Base-by-base conservation (phyloP, 2,888 invertebrate genomes). In the Chrysodeixis includens region DNA sequence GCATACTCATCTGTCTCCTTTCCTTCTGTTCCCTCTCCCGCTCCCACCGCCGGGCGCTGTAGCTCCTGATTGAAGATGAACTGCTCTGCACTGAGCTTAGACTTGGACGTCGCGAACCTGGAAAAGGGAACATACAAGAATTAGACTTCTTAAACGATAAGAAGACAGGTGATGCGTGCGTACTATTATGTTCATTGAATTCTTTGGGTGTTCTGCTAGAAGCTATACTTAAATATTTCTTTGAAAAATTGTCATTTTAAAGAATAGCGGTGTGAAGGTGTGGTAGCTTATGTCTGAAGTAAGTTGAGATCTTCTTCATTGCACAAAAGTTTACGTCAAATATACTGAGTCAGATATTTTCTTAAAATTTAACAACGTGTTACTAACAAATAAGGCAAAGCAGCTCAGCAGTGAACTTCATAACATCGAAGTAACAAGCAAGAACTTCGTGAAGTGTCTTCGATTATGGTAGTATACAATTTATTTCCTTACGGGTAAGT, bases 41-140 rank as follows among this genome's bases (percentile, higher is more conserved):
- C 89, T 98, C 98, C 92, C 97, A 97, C 74, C 97, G 96, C 88
- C 96, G 96, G 80, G 97, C 96, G 87, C 98, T 97, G 92, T 97
- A 98, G 92, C 98, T 98, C 87, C 97, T 96, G 74, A 97, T 96
- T 58, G 98, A 98, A 71, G 97, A 98, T 82, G 97, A 97, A 89
- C 97, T 97, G 95, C 98, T 98, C 90, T 98, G 98, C 84, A 98
- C 96, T 75, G 98, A 98, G 79, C 97, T 97, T 95, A 98, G 95
- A 96, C 98, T 98, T 95, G 98, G 98, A 95, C 98, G 97, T 96
- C 98, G 96, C 88, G 98, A 98, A 96, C 98, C 98, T 98, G 93
- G 12, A 78, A n/a, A 76, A 79, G 18, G 18, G 16, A 66, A 72
- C 51, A 52, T 30, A 72, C 8, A 51, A 22, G 58, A 60, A 81